phyloP scores from a whole-genome alignment of 2,888 invertebrate genomes.

The Imbricaverruca yamaguchii region DNA sequence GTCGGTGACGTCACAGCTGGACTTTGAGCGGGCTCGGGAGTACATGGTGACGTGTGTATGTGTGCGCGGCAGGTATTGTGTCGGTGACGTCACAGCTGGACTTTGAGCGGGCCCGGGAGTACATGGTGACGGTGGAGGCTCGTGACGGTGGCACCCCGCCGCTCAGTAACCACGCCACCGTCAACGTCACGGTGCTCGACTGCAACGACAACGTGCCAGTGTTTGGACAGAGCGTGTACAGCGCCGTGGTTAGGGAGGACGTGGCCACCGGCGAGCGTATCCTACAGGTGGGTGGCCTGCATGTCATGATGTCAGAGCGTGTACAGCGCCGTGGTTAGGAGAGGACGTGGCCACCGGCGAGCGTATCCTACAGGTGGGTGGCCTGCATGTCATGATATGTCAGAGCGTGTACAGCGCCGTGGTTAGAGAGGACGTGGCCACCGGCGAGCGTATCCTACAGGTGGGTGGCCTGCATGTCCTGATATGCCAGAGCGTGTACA shows the following conservation, averaged over 20 bases:
- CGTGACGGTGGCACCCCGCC: conserved; percentile 83
- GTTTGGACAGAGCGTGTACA: conserved; percentile 68
- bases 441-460: no score
- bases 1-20: conserved; percentile 67
- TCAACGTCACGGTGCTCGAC: conserved; percentile 77
- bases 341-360: no score
- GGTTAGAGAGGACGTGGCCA: no score
- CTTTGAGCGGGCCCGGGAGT: conserved; percentile 76
- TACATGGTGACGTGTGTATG: conserved; percentile 1
- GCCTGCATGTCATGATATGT: no score
- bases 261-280: conserved; percentile 56
- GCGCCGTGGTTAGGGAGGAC: conserved; percentile 70
- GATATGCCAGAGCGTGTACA: no score
- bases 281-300: conserved; percentile 28
- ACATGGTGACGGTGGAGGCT: conserved; percentile 81
- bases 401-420: no score
- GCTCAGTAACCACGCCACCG: conserved; percentile 74
- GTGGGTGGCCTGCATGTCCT: no score
- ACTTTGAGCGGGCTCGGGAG: conserved; percentile 76
- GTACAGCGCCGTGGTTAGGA: no score
- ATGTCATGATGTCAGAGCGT: no score
- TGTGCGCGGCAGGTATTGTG: conserved; percentile 54
- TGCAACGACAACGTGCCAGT: conserved; percentile 80
- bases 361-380: no score
- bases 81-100: conserved; percentile 70